Percentiles rank a stretch among this genome's conserved stretches.
These are phyloP conservation scores for Sinocyclocheilus rhinocerous DNA, from an alignment of 2,113 vertebrate genomes.

Conservation along the genomic window DNA sequence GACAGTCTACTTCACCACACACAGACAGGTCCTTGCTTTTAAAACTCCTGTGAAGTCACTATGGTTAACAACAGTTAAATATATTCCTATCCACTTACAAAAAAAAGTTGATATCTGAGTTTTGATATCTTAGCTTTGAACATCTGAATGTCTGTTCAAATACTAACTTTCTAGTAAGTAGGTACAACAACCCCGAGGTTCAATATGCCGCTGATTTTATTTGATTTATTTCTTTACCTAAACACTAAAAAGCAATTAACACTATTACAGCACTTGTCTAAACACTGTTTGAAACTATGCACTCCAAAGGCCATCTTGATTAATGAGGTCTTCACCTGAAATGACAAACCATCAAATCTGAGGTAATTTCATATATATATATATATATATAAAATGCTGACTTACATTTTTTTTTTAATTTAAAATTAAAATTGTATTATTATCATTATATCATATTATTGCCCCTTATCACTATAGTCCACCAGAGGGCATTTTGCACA, in stretches of 20 bases:
- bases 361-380: not conserved
- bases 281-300: not conserved
- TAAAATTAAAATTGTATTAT: no score
- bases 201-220: not conserved
- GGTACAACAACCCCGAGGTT: not conserved
- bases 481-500: not conserved
- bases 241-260: not conserved
- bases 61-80: constrained; percentile 11
- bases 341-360: no score
- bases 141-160: not conserved
- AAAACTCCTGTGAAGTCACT: constrained; percentile 1
- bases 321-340: not conserved
- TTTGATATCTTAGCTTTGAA: not conserved
- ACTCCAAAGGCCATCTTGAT: not conserved
- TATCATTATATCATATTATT: not conserved
- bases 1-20: constrained; percentile 34
- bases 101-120: not conserved
- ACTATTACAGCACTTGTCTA: not conserved
- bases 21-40: constrained; percentile 36
- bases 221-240: not conserved
- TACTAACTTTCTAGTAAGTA: not conserved
- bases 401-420: no score
- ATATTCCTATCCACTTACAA: not conserved
- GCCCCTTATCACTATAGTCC: not conserved
- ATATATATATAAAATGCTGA: no score